Percentiles rank a stretch among this genome's conserved stretches.
Evolutionary conservation across 2,113 vertebrate genomes (phyloP).

Genomic region (Dicerorhinus sumatrensis): DNA sequence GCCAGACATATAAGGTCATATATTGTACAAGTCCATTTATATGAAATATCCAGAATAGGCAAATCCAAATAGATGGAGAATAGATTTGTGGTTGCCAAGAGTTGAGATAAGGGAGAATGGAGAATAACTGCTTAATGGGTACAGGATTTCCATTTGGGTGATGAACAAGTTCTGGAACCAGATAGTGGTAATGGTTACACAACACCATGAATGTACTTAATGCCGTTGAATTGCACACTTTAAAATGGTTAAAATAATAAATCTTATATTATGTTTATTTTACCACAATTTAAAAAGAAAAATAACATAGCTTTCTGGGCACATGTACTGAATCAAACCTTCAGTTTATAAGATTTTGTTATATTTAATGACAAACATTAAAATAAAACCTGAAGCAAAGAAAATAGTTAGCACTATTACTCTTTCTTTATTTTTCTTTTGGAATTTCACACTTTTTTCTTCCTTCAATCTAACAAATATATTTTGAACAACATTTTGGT

Average conservation of each 20-base stretch:
- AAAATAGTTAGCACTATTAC: not conserved
- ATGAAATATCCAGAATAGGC: not conserved
- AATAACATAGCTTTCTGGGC: not conserved
- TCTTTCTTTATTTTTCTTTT: not conserved
- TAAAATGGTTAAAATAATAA: not conserved
- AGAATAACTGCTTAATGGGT: not conserved
- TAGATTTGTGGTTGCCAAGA: not conserved
- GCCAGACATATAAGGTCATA: not conserved
- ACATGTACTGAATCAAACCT: not conserved
- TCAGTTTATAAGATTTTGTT: not conserved
- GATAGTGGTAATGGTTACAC: not conserved
- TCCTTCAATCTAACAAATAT: not conserved
- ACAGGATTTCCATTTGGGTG: not conserved
- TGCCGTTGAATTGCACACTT: not conserved
- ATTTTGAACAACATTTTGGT: not conserved
- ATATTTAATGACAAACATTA: conserved; percentile 9
- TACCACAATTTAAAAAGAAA: not conserved
- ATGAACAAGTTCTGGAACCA: not conserved
- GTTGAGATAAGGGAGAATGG: not conserved
- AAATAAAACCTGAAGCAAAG: not conserved
- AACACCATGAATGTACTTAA: not conserved
- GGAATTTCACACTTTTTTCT: not conserved
- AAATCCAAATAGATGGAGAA: not conserved
- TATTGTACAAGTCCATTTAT: not conserved
- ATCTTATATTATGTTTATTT: not conserved